Percentiles rank a stretch among this genome's conserved stretches.
These are phyloP conservation scores for Syrmaticus mikado DNA, from an alignment of 2,113 vertebrate species.

Conservation along the genomic window DNA sequence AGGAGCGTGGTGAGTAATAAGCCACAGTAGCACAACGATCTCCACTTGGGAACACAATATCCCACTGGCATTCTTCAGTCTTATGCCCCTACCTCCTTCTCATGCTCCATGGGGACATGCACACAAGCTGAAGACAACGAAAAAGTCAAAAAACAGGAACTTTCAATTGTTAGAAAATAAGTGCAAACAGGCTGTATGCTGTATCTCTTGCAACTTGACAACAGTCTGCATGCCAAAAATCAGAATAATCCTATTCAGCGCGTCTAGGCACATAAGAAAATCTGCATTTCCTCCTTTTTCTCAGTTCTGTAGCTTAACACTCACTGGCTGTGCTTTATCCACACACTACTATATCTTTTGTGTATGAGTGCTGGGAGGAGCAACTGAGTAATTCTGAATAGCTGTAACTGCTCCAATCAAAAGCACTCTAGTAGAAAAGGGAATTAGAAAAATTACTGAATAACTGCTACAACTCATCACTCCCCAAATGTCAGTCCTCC, in stretches of 20 bases:
- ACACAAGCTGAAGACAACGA: background rate
- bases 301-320: background rate
- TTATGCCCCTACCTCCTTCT: background rate
- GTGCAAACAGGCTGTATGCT: background rate
- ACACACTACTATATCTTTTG: background rate
- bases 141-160: background rate
- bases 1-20: rapidly evolving
- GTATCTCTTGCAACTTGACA: background rate
- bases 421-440: background rate
- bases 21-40: background rate
- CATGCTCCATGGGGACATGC: background rate
- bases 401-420: background rate
- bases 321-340: background rate
- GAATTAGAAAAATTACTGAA: background rate
- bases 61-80: no score
- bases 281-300: background rate
- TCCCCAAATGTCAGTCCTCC: background rate
- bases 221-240: background rate
- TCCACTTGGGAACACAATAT: background rate
- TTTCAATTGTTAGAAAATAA: background rate
- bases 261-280: background rate
- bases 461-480: background rate
- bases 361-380: background rate
- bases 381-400: background rate
- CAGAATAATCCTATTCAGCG: background rate